Evolutionary conservation across 2,113 vertebrate genomes (phyloP), one percentile per base, ranked within the genome.

Genomic region (Clupea harengus): DNA sequence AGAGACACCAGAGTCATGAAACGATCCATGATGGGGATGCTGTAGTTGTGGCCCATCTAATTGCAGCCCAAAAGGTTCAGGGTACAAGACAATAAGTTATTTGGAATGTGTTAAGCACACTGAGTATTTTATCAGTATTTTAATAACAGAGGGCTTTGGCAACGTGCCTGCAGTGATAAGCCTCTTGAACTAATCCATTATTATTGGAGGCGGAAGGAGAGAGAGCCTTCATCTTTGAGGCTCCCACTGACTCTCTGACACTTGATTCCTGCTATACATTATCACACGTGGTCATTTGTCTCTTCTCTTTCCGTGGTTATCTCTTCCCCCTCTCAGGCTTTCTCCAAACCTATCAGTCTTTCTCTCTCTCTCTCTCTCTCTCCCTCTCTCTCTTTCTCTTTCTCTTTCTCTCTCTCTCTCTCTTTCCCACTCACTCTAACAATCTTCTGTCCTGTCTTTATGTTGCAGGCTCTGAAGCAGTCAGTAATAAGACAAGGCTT

Each of bases 231-330:
- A 81, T 85, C 84, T 88, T 80, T 91, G 93, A 94, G 93, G 93
- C 94, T 94, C 93, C 91, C 92, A 90, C 81, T 88, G 39, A 39
- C 89, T 90, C 82, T 87, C 80, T 87, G 87, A 88, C 86, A 86
- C 88, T 90, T 60, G 4, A 60, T 60, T 22, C 5, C 54, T 60
- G 18, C 54, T 6, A 60, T 60, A 60, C 18, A 49, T 11, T 11
- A 2, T 49, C 52, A 52, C 10, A 17, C 15, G 10, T 15, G 39
- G 39, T 39, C 39, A 52, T 15, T 7, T 11, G 47, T 49, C 9
- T 10, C 47, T 49, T 49, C 47, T 54, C 52, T 20, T 54, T 54
- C 52, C 18, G 18, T 60, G 18, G 54, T 57, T 20, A 60, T 60
- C 18, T 10, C 28, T 11, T 3, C 64, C 25, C 13, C 28, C 49